Conservation (phyloP, 2,888 invertebrate species). For the Drosophila cracens region DNA sequence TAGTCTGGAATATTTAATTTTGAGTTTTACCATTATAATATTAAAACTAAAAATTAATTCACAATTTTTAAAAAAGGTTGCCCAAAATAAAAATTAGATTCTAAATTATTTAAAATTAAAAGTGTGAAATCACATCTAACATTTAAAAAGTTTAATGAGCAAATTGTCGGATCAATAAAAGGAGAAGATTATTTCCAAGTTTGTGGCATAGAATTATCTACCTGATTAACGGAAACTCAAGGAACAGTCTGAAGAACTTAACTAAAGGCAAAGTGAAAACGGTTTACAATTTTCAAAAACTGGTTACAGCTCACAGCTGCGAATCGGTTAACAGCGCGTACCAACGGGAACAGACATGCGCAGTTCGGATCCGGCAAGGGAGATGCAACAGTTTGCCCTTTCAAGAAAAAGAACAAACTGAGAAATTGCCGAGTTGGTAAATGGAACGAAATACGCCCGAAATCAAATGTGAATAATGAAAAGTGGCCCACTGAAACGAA, state of each 20-base stretch:
- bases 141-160: not conserved
- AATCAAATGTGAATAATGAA: constrained; percentile 1
- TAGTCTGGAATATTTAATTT: not conserved
- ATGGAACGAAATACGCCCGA: constrained; percentile 22
- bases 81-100: not conserved
- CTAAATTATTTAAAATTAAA: not conserved
- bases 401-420: constrained; percentile 20
- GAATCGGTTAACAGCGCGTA: constrained; percentile 72
- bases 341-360: constrained; percentile 61
- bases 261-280: not conserved
- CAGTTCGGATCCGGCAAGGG: constrained; percentile 17
- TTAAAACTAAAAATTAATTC: not conserved
- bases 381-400: constrained; percentile 70
- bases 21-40: too few species aligned
- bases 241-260: not conserved
- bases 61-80: not conserved
- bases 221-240: too few species aligned
- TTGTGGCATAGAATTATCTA: not conserved
- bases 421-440: constrained; percentile 6
- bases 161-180: not conserved
- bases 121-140: not conserved
- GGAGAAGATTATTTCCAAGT: not conserved
- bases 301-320: constrained; percentile 35
- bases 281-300: constrained; percentile 51
- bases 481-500: constrained; percentile 14